A percentile compares a stretch with the other conserved stretches of the same genome.
Evolutionary conservation across 2,113 vertebrate genomes (phyloP).

Genomic region (Riparia riparia): DNA sequence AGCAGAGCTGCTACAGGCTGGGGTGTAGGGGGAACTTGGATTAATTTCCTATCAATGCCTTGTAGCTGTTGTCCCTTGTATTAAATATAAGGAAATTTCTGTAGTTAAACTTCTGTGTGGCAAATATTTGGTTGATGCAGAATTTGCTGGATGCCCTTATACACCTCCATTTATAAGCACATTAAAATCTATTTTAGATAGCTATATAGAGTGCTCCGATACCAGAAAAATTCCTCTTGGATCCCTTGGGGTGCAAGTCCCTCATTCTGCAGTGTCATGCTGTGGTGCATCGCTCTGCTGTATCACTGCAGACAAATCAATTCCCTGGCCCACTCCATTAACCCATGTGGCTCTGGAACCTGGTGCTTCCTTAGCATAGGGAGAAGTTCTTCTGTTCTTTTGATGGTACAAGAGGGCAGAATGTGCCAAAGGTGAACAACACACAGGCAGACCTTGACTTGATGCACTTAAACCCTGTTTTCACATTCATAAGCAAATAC

Average conservation of each 20-base stretch:
- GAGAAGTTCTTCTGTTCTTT: background rate
- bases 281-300: background rate
- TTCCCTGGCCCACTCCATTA: background rate
- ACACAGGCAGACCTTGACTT: background rate
- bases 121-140: background rate
- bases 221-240: background rate
- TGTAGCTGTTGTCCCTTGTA: background rate
- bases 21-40: background rate
- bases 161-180: background rate
- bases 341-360: background rate
- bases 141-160: background rate
- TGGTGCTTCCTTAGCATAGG: background rate
- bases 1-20: background rate
- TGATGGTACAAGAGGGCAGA: background rate
- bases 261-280: background rate
- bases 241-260: background rate
- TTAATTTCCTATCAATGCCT: background rate
- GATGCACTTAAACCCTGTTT: background rate
- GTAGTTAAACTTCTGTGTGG: background rate
- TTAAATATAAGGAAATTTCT: background rate
- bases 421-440: fast-evolving
- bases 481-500: background rate
- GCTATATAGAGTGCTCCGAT: background rate
- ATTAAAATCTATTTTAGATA: background rate
- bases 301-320: background rate